Percentiles rank a stretch among this genome's conserved stretches.
phyloP scores from a whole-genome alignment of 2,113 vertebrate species.

The Chaetops frenatus region DNA sequence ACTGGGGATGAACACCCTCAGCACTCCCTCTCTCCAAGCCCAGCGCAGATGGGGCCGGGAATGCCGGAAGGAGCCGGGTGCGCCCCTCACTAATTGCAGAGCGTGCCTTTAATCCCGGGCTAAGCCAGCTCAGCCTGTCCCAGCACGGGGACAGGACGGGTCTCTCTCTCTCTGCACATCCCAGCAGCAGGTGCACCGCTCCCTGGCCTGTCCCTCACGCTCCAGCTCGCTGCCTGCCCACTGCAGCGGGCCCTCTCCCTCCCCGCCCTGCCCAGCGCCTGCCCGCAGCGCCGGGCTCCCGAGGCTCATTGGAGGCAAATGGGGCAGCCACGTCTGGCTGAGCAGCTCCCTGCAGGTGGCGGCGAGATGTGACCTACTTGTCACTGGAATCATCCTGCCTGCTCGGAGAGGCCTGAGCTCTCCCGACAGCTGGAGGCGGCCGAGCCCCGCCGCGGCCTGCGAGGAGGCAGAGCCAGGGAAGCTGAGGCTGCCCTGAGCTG shows the following conservation, averaged over 20 bases:
- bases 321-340: neutral
- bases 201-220: neutral
- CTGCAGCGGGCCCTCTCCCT: neutral
- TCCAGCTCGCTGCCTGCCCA: neutral
- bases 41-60: neutral
- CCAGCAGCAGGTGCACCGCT: accelerated
- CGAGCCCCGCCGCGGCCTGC: neutral
- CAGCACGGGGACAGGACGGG: accelerated
- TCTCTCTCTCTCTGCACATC: neutral
- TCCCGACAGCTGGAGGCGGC: conserved; percentile 20
- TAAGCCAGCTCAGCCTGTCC: neutral
- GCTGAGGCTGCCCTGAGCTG: neutral
- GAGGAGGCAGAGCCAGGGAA: neutral
- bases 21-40: neutral
- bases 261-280: accelerated
- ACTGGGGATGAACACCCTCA: neutral
- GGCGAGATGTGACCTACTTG: conserved; percentile 51
- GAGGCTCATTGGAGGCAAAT: neutral
- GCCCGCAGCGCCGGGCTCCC: neutral
- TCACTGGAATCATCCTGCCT: neutral
- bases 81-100: neutral
- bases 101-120: neutral
- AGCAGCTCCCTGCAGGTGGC: conserved; percentile 13
- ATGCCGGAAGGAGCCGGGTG: neutral
- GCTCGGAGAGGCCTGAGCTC: neutral